Evolutionary conservation across 2,888 invertebrate species (phyloP), one percentile per base, ranked within the genome.

Genomic region (Callyntrura guangdongensis): DNA sequence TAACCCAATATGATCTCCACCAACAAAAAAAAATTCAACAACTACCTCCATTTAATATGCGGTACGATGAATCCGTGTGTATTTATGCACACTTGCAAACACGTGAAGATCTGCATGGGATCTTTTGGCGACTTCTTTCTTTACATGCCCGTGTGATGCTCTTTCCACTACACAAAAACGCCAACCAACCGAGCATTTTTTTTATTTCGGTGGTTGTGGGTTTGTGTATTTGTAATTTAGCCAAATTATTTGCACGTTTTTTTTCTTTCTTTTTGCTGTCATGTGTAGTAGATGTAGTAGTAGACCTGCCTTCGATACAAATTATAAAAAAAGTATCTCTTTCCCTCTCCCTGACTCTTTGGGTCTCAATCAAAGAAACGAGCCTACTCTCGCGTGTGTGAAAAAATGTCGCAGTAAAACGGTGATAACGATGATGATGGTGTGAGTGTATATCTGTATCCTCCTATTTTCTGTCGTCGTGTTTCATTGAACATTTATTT

Each of bases 401-500:
- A 6, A 45, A 45, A 36, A 45, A 45, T 9, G 36, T 36, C 36
- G 36, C 36, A 36, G 36, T n/a, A n/a, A n/a, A n/a, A n/a, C 36
- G 3, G 6, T 6, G 36, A 36, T 36, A 6, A 6, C 36, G 36
- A 4, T 36, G 36, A 36, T 36, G 36, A 36, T 59, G 17, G 20
- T 12, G 20, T 8, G 25, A 53, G 3, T 22, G 17, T 22, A 14
- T 81, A n/a, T n/a, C n/a, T n/a, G n/a, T 14, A 14, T 53, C 53
- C n/a, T 9, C 53, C n/a, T 53, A 53, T 14, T 53, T 14, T 53
- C 17, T 69, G 9, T 61, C n/a, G 67, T 74, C 74, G 14, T 36
- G 61, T 61, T 74, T 86, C 86, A 86, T 86, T 86, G 86, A 74
- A 61, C 20, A 84, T 47, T 36, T 36, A 36, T 36, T 36, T 36